A percentile compares a stretch with the other conserved stretches of the same genome.
Conservation (phyloP, 2,888 invertebrate genomes). For the Rhagophthalmus giganteus region DNA sequence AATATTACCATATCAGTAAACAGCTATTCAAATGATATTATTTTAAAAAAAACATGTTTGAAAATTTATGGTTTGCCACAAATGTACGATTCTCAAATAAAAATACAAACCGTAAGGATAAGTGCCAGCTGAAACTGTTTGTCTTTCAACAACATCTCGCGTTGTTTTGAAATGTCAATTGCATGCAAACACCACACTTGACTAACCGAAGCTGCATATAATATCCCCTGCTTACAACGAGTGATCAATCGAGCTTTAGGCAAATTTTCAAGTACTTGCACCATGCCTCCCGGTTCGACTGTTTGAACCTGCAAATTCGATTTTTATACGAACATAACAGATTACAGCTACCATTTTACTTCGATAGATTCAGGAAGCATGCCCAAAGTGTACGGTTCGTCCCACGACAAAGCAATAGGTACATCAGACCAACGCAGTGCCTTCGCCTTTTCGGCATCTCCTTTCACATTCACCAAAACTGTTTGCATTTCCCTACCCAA, state of each 20-base stretch:
- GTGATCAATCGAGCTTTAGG: slow-evolving; percentile 68
- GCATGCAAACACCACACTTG: slow-evolving; percentile 88
- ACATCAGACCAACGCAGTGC: slow-evolving; percentile 80
- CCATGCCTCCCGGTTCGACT: slow-evolving; percentile 69
- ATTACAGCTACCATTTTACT: too few species aligned
- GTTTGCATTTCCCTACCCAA: slow-evolving; percentile 87
- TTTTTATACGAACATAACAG: too few species aligned
- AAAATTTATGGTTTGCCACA: too few species aligned
- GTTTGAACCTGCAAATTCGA: slow-evolving; percentile 73
- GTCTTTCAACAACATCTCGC: slow-evolving; percentile 79
- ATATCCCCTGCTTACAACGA: slow-evolving; percentile 73
- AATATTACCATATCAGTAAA: too few species aligned
- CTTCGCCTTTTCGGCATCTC: slow-evolving; percentile 69
- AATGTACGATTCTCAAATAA: not conserved
- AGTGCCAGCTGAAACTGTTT: slow-evolving; percentile 94
- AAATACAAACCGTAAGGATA: slow-evolving; percentile 75
- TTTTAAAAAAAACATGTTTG: too few species aligned
- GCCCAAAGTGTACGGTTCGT: slow-evolving; percentile 90
- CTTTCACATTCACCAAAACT: slow-evolving; percentile 79
- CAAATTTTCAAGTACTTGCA: slow-evolving; percentile 37
- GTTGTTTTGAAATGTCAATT: slow-evolving; percentile 80
- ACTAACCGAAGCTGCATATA: slow-evolving; percentile 85
- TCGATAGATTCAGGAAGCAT: slow-evolving; percentile 81
- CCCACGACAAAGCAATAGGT: slow-evolving; percentile 79
- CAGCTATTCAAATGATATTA: too few species aligned